Conservation (phyloP, 2,113 vertebrate species). For the Leptodactylus fuscus region DNA sequence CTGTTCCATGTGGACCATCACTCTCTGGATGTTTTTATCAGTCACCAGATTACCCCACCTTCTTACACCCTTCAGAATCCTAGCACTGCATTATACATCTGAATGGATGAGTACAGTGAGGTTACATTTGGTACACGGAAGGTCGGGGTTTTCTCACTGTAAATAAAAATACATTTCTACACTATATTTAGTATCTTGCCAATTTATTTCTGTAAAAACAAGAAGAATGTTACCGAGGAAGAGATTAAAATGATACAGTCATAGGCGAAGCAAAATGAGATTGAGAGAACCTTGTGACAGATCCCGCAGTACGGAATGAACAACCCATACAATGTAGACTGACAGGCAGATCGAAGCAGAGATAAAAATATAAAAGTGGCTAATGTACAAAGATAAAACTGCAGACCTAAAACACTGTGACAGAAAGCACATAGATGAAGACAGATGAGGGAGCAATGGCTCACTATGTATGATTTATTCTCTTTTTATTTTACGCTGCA, state of each 20-base stretch:
- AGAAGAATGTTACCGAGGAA: conserved; percentile 13
- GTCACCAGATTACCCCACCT: not conserved
- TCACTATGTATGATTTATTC: conserved; percentile 42
- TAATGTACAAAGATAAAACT: conserved; percentile 55
- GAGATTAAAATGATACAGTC: conserved; percentile 21
- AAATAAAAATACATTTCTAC: conserved; percentile 10
- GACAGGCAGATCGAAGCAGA: conserved; percentile 53
- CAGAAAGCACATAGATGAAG: conserved; percentile 49
- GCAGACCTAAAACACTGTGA: conserved; percentile 47
- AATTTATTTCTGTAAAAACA: conserved; percentile 28
- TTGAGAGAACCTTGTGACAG: conserved; percentile 26
- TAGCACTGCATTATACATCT: not conserved
- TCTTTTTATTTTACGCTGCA: conserved; percentile 21
- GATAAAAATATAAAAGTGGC: conserved; percentile 55
- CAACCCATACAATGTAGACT: conserved; percentile 46
- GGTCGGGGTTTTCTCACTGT: not conserved
- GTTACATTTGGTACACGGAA: not conserved
- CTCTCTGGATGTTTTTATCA: not conserved
- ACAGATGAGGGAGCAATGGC: conserved; percentile 48
- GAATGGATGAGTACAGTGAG: not conserved
- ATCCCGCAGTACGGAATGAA: conserved; percentile 40
- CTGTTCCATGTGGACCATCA: not conserved
- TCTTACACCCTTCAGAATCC: not conserved
- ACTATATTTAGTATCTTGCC: not conserved
- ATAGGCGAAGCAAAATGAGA: conserved; percentile 8